Evolutionary conservation across 1,140 invertebrate genomes (phyloP), one percentile per base, ranked within the genome.

Genomic region (Chelonus insularis): DNA sequence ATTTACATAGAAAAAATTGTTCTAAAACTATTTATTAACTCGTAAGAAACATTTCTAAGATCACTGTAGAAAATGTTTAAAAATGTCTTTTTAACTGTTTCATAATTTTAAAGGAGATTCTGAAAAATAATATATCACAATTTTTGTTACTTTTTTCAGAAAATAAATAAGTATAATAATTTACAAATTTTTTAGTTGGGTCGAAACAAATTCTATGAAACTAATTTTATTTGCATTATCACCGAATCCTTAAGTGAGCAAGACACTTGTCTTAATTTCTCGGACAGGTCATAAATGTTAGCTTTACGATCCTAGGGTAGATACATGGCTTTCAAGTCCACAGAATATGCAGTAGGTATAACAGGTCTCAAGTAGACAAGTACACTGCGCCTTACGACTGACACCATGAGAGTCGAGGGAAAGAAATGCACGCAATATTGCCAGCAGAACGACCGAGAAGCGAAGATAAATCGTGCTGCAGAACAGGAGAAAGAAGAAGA

Each of bases 191-290:
- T n/a, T n/a, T n/a, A n/a, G n/a, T n/a, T n/a, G n/a, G n/a, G n/a
- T n/a, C 7, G 7, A 29, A 29, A 29, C 25, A 29, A 29, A 63
- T 64, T 14, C 29, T 7, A 60, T 11, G 14, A 43, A 18, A 29
- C 16, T 32, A 62, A 54, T 67, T n/a, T n/a, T n/a, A n/a, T n/a
- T 64, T 57, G 68, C 68, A 72, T 74, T 69, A 71, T 67, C 67
- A 73, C 70, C 71, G 66, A 74, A 73, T 74, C 73, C 67, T 68
- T 68, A 71, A 71, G 69, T 67, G 68, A 23, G n/a, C 70, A 62
- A 72, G 69, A 74, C 68, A 73, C 72, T 70, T 73, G 72, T 74
- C 73, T 74, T 74, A 74, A 74, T 74, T 73, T 73, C 72, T 70
- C 64, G 60, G 68, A 72, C 72, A 67, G 68, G 67, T 74, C 72